phyloP scores from a whole-genome alignment of 2,888 invertebrate genomes.

The Netelia virgata region DNA sequence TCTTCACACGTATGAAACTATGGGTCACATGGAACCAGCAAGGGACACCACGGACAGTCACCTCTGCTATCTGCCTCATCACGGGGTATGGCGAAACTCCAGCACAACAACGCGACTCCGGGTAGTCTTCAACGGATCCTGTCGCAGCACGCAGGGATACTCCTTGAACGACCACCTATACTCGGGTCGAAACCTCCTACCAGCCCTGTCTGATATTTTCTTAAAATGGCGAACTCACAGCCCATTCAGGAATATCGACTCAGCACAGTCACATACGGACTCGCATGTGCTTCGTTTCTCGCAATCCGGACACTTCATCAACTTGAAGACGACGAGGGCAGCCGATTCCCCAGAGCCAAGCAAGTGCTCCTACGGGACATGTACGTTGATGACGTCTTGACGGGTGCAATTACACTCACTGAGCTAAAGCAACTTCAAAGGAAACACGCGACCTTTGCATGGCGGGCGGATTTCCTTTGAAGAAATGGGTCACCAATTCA shows the following conservation, averaged over 20 bases:
- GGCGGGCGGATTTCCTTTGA: conserved; percentile 57
- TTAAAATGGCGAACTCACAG: conserved; percentile 19
- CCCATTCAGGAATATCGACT: conserved; percentile 45
- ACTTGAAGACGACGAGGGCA: conserved; percentile 35
- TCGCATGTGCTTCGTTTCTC: conserved; percentile 55
- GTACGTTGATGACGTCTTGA: conserved; percentile 60
- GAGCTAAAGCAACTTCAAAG: conserved; percentile 20
- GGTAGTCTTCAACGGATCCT: conserved; percentile 61
- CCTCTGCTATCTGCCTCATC: conserved; percentile 25
- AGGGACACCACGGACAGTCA: neutral
- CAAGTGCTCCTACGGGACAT: conserved; percentile 41
- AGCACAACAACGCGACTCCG: conserved; percentile 36
- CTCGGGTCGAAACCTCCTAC: conserved; percentile 23
- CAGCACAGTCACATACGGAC: conserved; percentile 72
- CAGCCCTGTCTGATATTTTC: conserved; percentile 32
- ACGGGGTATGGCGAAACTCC: conserved; percentile 23
- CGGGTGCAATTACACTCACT: conserved; percentile 46
- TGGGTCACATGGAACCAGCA: conserved; percentile 18
- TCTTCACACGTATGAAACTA: neutral
- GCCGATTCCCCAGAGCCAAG: conserved; percentile 40
- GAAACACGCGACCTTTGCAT: conserved; percentile 45
- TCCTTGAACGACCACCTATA: conserved; percentile 54
- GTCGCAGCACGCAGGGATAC: conserved; percentile 35
- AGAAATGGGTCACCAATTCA: conserved; percentile 50
- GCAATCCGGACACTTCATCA: conserved; percentile 33